Base-by-base conservation (phyloP, 2,888 invertebrate species). In the Callyntrura sp. region DNA sequence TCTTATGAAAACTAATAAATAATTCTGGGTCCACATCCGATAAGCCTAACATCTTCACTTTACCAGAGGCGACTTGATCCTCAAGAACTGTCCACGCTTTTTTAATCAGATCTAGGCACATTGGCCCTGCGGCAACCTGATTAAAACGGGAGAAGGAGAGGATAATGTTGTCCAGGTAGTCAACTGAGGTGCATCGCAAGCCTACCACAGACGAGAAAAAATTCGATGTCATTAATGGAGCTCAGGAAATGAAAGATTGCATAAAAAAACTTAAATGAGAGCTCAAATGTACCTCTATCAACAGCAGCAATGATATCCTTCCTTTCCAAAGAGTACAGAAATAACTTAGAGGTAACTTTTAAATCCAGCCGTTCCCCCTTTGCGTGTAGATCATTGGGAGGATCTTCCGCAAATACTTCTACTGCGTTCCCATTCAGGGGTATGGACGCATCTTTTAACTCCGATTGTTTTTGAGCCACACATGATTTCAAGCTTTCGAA, bases 11-110 rank as follows among this genome's bases (percentile, higher is more conserved):
- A 85, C 96, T 95, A 45, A 97, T 96, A 57, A 99, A 96, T 20
- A 97, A 96, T 0, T 96, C 96, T 35, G 97, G 97, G 92, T 98
- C 98, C n/a, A 98, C 96, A 94, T 99, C 98, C 1, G 98, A 97
- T 55, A 98, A 96, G 48, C 99, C 99, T 43, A 98, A 95, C 93
- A 97, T 97, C 17, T 95, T 95, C 4, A 98, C 96, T 95, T 96
- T 96, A 92, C 96, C 96, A 94, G 94, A 94, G 14, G 95, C 94
- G 0, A 97, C 96, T 93, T 96, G 97, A 28, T 96, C 95, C 94
- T 98, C 98, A 23, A 98, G 94, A 0, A 96, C 95, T 45, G 94
- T 95, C 98, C 98, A 99, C 82, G 98, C 95, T 12, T 96, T 95
- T 94, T 97, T 96, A 83, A 98, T 96, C 28, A 96, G 96, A 0